A percentile compares a stretch with the other conserved stretches of the same genome.
Conservation (phyloP, 1,140 invertebrate species). For the Metopolophium dirhodum region DNA sequence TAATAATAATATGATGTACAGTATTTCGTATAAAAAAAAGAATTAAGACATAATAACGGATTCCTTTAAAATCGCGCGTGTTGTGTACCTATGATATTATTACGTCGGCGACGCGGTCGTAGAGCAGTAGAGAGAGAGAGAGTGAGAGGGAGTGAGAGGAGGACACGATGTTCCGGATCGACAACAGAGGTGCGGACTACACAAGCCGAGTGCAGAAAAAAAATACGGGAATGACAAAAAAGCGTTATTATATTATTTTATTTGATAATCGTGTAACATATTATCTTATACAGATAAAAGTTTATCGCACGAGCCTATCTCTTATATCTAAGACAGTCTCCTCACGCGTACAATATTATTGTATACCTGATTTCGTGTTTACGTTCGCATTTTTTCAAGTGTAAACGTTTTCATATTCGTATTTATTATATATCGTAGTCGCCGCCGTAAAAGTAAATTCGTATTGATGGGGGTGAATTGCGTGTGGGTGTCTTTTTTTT, state of each 20-base stretch:
- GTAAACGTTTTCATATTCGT: not conserved
- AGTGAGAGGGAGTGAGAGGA: not conserved
- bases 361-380: not conserved
- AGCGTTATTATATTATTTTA: not conserved
- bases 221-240: not conserved
- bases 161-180: not conserved
- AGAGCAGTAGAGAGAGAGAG: not conserved
- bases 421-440: not conserved
- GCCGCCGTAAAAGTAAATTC: not conserved
- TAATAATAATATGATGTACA: not conserved
- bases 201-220: not conserved
- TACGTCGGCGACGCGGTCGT: not conserved
- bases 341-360: not conserved
- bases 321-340: not conserved
- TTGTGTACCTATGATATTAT: not conserved
- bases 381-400: not conserved
- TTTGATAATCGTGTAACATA: not conserved
- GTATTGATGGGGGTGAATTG: not conserved
- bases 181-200: too few species aligned
- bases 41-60: not conserved
- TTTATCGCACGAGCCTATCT: not conserved
- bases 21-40: not conserved
- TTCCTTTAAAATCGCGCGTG: not conserved
- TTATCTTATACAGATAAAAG: not conserved
- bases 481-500: not conserved